Base-by-base conservation (phyloP, 2,797 vertebrate genomes). In the Pempheris klunzingeri region DNA sequence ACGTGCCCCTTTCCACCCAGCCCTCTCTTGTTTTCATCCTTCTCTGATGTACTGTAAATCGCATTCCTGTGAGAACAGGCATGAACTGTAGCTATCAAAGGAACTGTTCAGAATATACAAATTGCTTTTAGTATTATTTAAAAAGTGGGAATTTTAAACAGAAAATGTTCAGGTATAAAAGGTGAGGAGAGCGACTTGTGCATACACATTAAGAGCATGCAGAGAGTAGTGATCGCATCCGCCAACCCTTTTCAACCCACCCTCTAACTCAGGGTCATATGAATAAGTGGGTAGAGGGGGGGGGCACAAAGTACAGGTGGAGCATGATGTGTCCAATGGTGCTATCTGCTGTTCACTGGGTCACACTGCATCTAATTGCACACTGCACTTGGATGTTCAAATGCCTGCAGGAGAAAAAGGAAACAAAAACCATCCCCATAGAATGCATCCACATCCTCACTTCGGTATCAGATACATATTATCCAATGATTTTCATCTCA, bases 291-390 rank as follows among this genome's bases (percentile, higher is more conserved):
- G n/a, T n/a, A 58, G 46, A 44, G 3, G 24, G 28, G 6, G n/a
- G n/a, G n/a, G n/a, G n/a, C n/a, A n/a, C n/a, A 26, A 63, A 65
- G 17, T 38, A n/a, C 13, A 34, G 44, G 36, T n/a, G 60, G n/a
- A 36, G 58, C 36, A 87, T 78, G 81, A 70, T 63, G 82, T 86
- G 90, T 85, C 63, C 78, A 88, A 92, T 90, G 79, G 59, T 81
- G 84, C 84, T 18, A 89, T 93, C 93, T 93, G 83, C 88, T 91
- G 92, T 47, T 86, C 73, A 47, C 13, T 46, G 22, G 9, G 4
- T 44, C 8, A 57, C 47, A 88, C 77, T 90, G 72, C 91, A 68
- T 7, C 41, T 62, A 6, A 59, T 28, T 26, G 43, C 1, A 24
- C 1, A n/a, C 50, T 38, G 53, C 34, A 47, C 20, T 41, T 44